Evolutionary conservation across 2,797 vertebrate species (phyloP).

Genomic region (Rhinogobio ventralis): DNA sequence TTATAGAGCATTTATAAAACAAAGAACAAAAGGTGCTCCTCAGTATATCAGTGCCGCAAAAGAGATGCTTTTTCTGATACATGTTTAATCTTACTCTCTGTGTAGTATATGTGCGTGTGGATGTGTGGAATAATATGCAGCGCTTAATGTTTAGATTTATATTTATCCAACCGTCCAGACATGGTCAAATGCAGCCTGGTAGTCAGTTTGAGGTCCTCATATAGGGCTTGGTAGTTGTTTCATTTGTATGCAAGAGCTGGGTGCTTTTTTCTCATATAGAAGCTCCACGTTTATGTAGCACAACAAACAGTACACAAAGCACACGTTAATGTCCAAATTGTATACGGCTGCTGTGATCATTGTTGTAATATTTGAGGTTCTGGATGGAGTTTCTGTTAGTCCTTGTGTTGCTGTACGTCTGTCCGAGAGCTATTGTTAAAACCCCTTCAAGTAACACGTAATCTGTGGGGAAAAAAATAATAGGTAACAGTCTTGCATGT

Average conservation of each 20-base stretch:
- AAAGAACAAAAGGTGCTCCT: constrained; percentile 56
- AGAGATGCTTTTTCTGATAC: constrained; percentile 37
- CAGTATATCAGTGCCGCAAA: constrained; percentile 52
- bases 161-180: constrained; percentile 60
- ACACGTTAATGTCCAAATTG: constrained; percentile 57
- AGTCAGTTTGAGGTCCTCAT: constrained; percentile 20
- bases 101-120: constrained; percentile 63
- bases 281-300: constrained; percentile 14
- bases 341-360: not conserved
- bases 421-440: constrained; percentile 49
- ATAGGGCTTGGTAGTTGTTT: not conserved
- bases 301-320: constrained; percentile 43
- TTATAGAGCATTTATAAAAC: constrained; percentile 32
- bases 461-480: constrained; percentile 46
- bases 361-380: constrained; percentile 57
- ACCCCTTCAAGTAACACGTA: constrained; percentile 53
- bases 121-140: constrained; percentile 48
- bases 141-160: constrained; percentile 54
- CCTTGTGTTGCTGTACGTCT: constrained; percentile 62
- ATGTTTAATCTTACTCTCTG: constrained; percentile 57
- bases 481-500: constrained; percentile 77
- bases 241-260: not conserved
- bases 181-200: constrained; percentile 65
- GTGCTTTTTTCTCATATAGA: not conserved
- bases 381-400: constrained; percentile 52